Base-by-base conservation (phyloP, 2,113 vertebrate species). In the Tonatia bakeri region DNA sequence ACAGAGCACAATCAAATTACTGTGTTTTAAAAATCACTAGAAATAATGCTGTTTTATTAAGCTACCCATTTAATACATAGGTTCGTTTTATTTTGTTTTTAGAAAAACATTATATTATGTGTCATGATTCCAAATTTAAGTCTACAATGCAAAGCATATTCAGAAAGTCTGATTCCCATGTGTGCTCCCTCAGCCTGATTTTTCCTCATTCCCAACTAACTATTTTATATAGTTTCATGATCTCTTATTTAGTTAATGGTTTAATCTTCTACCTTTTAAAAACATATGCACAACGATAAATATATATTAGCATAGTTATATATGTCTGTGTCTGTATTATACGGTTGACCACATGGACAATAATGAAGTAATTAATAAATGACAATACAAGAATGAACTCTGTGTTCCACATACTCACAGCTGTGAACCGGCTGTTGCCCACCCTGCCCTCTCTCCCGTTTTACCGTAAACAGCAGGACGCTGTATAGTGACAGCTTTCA, bases 21-120 rank as follows among this genome's bases (percentile, higher is more conserved):
- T 69, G 7, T 59, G 22, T 67, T 75, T 88, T 83, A 65, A 94
- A 90, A 28, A 36, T 95, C 13, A 73, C 77, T 88, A 72, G 20
- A 61, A 72, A 72, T 28, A 93, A 82, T 54, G 64, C 3, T 69
- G 4, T 54, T n/a, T 67, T 47, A 50, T 64, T 94, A 65, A 80
- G 38, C 69, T 16, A 67, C n/a, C 26, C 22, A 76, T 28, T 83
- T 40, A 70, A 67, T 59, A 38, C 4, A 14, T 64, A 36, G 17
- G 22, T 40, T 79, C 14, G 15, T 65, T 83, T 91, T 65, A 65
- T 28, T 45, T 85, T 80, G 5, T 84, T 33, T 69, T 70, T 20
- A 3, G 20, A 54, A n/a, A 64, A 26, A 5, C 15, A 36, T 47
- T 61, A 6, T 91, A 33, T 67, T 77, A 59, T 64, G 22, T 70